A percentile compares a stretch with the other conserved stretches of the same genome.
Evolutionary conservation across 2,797 vertebrate genomes (phyloP).

Genomic region (Botia almorhae): DNA sequence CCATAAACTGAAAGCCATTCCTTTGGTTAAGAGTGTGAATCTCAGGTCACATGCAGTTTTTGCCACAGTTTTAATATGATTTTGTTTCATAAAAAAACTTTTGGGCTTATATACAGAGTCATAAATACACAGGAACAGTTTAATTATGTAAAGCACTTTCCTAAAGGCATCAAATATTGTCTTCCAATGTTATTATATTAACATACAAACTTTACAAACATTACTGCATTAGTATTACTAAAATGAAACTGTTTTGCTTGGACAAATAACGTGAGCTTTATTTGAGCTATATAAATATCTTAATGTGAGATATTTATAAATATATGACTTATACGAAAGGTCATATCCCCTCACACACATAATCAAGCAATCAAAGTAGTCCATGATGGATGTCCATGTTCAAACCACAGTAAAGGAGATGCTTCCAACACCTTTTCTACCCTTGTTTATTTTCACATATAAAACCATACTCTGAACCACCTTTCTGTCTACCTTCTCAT

Average conservation of each 20-base stretch:
- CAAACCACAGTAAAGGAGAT: background rate
- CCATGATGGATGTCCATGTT: background rate
- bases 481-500: background rate
- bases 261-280: background rate
- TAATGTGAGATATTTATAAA: too few species aligned
- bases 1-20: background rate
- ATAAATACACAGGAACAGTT: background rate
- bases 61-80: background rate
- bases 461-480: constrained; percentile 37
- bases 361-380: background rate
- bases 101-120: background rate
- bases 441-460: background rate
- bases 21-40: background rate
- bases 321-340: background rate
- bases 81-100: background rate
- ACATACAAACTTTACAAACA: too few species aligned
- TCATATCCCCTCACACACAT: background rate
- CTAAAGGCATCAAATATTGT: too few species aligned
- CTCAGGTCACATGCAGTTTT: constrained; percentile 2
- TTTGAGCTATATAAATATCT: too few species aligned
- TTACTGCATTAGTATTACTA: background rate
- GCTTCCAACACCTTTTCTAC: background rate
- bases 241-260: background rate
- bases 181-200: too few species aligned
- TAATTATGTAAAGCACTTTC: background rate